Percentiles rank a stretch among this genome's conserved stretches.
Conservation (phyloP, 2,113 vertebrate species). For the Martes martes region DNA sequence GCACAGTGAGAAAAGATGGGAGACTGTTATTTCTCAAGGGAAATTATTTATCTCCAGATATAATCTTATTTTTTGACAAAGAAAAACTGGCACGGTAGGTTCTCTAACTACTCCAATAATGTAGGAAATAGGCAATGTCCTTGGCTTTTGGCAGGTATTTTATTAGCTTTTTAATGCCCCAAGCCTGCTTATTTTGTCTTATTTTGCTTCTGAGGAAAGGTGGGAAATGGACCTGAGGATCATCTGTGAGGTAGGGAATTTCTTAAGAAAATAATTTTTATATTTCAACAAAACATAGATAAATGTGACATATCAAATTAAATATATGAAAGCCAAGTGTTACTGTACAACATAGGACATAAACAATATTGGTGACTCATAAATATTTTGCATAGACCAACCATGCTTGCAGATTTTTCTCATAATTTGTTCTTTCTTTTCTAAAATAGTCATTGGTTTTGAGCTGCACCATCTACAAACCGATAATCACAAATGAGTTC, state of each 20-base stretch:
- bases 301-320: not conserved
- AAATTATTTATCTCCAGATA: constrained; percentile 12
- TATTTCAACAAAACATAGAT: constrained; percentile 16
- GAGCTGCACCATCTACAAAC: not conserved
- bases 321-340: not conserved
- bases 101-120: not conserved
- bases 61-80: constrained; percentile 18
- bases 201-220: not conserved
- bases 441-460: not conserved
- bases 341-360: not conserved
- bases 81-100: not conserved
- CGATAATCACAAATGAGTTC: not conserved
- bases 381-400: not conserved
- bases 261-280: constrained; percentile 31
- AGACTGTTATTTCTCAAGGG: constrained; percentile 34
- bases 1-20: not conserved
- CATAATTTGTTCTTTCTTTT: not conserved
- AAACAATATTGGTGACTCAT: not conserved
- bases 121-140: not conserved
- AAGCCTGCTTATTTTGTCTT: not conserved
- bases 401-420: not conserved
- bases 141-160: not conserved
- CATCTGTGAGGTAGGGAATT: not conserved
- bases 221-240: not conserved
- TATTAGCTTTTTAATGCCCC: not conserved